Evolutionary conservation across 2,888 invertebrate genomes (phyloP).

Genomic region (Aquatica leii): DNA sequence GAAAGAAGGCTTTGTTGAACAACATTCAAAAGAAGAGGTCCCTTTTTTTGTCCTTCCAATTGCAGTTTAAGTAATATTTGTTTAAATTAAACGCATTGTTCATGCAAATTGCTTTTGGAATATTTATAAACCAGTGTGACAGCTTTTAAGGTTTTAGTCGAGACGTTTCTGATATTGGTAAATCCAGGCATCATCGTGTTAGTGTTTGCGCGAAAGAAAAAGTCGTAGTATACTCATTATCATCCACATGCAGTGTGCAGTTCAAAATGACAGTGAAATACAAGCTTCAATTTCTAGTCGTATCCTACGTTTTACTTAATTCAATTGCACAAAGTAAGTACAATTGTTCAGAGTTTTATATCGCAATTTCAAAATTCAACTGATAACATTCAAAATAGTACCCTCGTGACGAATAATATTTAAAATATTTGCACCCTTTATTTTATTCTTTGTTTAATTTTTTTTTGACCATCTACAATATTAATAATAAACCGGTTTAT

Average conservation of each 20-base stretch:
- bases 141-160: conserved; percentile 15
- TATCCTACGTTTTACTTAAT: neutral
- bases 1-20: too few relatives aligned
- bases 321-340: neutral
- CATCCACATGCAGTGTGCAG: neutral
- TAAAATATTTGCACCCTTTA: too few relatives aligned
- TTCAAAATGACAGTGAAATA: neutral
- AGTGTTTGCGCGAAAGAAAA: conserved; percentile 5
- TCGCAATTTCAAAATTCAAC: neutral
- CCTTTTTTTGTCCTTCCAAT: too few relatives aligned
- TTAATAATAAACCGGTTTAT: too few relatives aligned
- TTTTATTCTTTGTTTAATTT: too few relatives aligned
- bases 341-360: neutral
- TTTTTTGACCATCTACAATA: too few relatives aligned
- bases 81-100: too few relatives aligned
- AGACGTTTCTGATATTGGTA: too few relatives aligned
- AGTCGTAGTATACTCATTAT: neutral
- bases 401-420: too few relatives aligned
- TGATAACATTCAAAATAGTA: too few relatives aligned
- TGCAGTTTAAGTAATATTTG: too few relatives aligned
- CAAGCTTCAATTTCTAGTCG: neutral
- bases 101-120: conserved; percentile 14
- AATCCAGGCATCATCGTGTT: neutral
- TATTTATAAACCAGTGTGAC: conserved; percentile 26
- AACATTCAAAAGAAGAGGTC: too few relatives aligned